Evolutionary conservation across 1,140 invertebrate species (phyloP).

Genomic region (Macrobrachium nipponense): DNA sequence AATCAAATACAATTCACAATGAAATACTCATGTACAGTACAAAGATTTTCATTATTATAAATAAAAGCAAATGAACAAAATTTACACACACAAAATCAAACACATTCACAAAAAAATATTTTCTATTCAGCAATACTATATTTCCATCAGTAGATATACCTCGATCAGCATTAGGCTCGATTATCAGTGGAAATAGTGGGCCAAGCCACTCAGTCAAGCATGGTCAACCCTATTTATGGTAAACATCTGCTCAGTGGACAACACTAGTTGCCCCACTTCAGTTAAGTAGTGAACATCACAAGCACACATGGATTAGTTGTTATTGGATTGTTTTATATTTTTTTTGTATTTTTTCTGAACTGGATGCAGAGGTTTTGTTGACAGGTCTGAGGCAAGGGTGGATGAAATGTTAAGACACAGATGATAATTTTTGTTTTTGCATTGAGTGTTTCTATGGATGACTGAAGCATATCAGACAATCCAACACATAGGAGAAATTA

Average conservation of each 20-base stretch:
- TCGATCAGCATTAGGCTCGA: slow-evolving; percentile 29
- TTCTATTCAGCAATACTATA: background rate
- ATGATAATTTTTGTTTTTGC: slow-evolving; percentile 38
- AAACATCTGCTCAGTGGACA: slow-evolving; percentile 37
- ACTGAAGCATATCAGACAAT: slow-evolving; percentile 56
- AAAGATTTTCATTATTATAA: no score
- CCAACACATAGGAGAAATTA: slow-evolving; percentile 52
- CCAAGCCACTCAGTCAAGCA: slow-evolving; percentile 16
- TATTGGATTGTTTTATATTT: slow-evolving; percentile 38
- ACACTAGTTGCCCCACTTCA: slow-evolving; percentile 43
- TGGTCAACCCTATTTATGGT: slow-evolving; percentile 32
- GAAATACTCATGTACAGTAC: no score
- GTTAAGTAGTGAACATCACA: slow-evolving; percentile 56
- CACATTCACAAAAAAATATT: background rate
- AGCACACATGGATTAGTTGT: slow-evolving; percentile 56
- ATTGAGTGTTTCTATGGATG: slow-evolving; percentile 55
- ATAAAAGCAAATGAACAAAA: background rate
- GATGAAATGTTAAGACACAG: slow-evolving; percentile 56
- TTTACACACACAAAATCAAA: slow-evolving; percentile 4
- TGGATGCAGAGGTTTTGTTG: slow-evolving; percentile 39
- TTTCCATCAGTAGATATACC: background rate
- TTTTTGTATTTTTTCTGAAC: slow-evolving; percentile 27
- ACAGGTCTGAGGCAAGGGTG: slow-evolving; percentile 40
- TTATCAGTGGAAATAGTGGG: slow-evolving; percentile 26
- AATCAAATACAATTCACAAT: no score